Conservation (phyloP, 2,113 vertebrate genomes). For the Dicrurus megarhynchus region DNA sequence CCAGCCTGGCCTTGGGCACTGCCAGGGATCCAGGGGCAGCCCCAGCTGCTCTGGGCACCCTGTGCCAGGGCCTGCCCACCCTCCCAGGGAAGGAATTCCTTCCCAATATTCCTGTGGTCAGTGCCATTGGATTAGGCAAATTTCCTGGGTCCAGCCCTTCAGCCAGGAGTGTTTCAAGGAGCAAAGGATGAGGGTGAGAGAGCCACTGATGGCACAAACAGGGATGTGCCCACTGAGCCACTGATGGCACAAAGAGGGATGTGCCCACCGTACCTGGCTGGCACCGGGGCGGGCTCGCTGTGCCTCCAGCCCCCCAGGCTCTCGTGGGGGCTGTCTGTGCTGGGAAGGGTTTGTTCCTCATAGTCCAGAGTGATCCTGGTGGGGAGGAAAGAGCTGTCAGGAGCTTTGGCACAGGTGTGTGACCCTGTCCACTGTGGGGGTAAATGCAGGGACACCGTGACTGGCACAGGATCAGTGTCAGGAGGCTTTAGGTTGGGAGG, state of each 20-base stretch:
- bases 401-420: not conserved
- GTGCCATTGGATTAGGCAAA: not conserved
- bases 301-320: not conserved
- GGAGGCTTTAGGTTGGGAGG: not conserved
- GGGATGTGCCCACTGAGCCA: not conserved
- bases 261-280: not conserved
- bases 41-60: not conserved
- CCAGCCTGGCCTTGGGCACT: not conserved
- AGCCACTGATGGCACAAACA: not conserved
- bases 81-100: fast-evolving
- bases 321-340: not conserved
- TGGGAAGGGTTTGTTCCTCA: not conserved
- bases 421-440: not conserved
- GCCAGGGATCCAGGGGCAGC: not conserved
- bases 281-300: not conserved
- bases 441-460: not conserved
- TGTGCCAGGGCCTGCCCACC: not conserved
- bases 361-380: not conserved
- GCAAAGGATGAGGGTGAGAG: not conserved
- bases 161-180: not conserved
- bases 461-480: not conserved
- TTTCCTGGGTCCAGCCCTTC: not conserved
- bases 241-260: not conserved
- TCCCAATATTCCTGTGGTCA: not conserved
- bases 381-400: not conserved